Evolutionary conservation across 1,140 invertebrate genomes (phyloP).

Genomic region (Fopius arisanus): DNA sequence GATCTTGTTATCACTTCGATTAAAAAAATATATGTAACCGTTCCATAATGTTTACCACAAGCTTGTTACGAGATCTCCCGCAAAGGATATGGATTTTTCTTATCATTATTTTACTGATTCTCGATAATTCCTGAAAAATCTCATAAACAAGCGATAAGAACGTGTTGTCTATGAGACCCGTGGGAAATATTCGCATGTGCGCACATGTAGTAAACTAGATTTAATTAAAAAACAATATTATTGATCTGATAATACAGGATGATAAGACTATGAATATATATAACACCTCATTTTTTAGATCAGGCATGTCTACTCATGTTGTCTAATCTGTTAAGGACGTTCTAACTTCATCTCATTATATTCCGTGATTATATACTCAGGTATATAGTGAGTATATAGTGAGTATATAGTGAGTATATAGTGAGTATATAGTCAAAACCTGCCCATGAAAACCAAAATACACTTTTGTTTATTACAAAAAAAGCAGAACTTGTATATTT

Average conservation of each 20-base stretch:
- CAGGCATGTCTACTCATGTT: background rate
- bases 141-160: background rate
- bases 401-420: too few relatives aligned
- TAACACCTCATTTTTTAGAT: background rate
- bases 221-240: background rate
- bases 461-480: too few relatives aligned
- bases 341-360: too few relatives aligned
- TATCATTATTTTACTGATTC: conserved; percentile 29
- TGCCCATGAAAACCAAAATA: too few relatives aligned
- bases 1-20: too few relatives aligned
- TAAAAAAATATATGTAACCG: too few relatives aligned
- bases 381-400: too few relatives aligned
- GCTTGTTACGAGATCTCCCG: too few relatives aligned
- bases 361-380: too few relatives aligned
- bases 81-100: background rate
- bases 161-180: conserved; percentile 19
- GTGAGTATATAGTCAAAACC: too few relatives aligned
- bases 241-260: background rate
- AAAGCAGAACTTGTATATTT: too few relatives aligned
- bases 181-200: background rate
- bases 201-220: background rate
- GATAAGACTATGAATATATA: background rate
- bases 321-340: background rate
- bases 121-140: background rate
- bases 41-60: too few relatives aligned